These are phyloP conservation scores for Tamandua tetradactyla DNA, from an alignment of 2,797 vertebrate species.

Conservation along the genomic window DNA sequence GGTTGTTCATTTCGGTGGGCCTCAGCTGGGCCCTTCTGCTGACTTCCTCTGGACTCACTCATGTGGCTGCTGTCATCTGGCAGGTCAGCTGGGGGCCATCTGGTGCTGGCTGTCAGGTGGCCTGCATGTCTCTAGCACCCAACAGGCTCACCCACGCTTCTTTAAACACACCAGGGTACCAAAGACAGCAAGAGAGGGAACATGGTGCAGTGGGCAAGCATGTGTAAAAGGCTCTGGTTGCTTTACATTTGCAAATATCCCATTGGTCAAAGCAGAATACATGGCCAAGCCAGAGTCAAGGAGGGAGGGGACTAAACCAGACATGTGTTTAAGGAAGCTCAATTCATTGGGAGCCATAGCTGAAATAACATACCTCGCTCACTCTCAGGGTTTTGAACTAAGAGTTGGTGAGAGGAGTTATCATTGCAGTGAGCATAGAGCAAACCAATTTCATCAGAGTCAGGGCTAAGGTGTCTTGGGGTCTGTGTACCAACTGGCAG, in stretches of 20 bases:
- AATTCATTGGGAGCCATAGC: accelerated
- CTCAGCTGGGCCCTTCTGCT: background rate
- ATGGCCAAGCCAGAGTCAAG: accelerated
- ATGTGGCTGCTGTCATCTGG: background rate
- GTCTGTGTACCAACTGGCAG: accelerated
- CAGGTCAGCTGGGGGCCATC: background rate
- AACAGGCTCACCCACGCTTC: background rate
- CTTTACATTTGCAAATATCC: accelerated
- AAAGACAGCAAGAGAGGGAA: background rate
- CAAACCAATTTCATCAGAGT: background rate
- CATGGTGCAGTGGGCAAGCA: accelerated
- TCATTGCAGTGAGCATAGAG: background rate
- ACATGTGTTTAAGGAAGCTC: background rate
- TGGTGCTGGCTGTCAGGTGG: background rate
- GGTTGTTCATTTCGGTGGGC: background rate
- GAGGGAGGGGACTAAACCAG: background rate
- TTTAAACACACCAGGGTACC: background rate
- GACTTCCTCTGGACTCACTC: background rate
- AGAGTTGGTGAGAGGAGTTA: background rate
- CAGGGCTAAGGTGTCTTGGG: too few species aligned
- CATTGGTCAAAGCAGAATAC: background rate
- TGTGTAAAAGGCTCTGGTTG: background rate
- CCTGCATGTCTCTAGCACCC: background rate
- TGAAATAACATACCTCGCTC: background rate
- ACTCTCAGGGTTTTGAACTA: accelerated